These are phyloP conservation scores for Labeo calbasu DNA, from an alignment of 2,797 vertebrate genomes.

Conservation along the genomic window DNA sequence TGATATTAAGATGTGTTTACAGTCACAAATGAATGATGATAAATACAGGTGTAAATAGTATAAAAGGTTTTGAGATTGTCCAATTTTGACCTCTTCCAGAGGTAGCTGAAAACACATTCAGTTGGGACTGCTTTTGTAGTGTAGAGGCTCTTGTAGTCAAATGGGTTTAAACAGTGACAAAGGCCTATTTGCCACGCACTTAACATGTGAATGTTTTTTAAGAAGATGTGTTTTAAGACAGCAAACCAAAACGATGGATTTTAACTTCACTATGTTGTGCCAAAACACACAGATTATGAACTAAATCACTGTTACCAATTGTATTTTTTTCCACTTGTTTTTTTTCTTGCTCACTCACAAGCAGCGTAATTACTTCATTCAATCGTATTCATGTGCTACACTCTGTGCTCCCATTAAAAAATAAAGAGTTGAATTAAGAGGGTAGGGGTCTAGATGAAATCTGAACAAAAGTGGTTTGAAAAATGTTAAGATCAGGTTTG, in stretches of 20 bases:
- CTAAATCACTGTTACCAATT: neutral
- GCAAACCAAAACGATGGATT: neutral
- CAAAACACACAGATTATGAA: neutral
- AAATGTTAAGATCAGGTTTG: neutral
- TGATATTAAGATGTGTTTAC: neutral
- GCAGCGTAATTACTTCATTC: neutral
- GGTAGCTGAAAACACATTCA: neutral
- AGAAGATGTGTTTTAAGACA: neutral
- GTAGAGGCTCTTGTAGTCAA: neutral
- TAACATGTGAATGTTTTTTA: neutral
- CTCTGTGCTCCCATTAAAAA: too few species aligned
- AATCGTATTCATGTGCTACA: neutral
- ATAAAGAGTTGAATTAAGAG: too few species aligned
- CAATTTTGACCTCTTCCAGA: neutral
- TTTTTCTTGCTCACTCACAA: neutral
- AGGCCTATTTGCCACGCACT: neutral
- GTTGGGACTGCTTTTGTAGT: neutral
- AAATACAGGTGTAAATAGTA: neutral
- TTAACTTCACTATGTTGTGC: neutral
- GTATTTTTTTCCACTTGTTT: neutral
- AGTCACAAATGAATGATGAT: neutral
- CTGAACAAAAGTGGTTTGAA: neutral
- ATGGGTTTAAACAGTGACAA: neutral
- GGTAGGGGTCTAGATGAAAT: too few species aligned
- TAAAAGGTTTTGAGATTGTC: neutral